Evolutionary conservation across 2,888 invertebrate genomes (phyloP), one percentile per base, ranked within the genome.

Genomic region (Hemistola chrysoprasaria): DNA sequence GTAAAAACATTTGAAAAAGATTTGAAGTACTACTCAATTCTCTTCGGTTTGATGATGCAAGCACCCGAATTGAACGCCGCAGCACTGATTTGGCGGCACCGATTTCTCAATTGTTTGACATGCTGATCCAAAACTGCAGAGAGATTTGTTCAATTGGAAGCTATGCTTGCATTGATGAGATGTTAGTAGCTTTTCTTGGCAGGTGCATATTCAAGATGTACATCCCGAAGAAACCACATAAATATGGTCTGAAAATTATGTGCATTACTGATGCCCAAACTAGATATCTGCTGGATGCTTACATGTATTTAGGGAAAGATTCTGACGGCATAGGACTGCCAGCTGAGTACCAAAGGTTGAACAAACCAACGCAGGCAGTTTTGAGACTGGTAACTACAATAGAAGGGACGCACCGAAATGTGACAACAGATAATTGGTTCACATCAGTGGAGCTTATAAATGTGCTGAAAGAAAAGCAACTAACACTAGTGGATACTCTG

Each of bases 11-110:
- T n/a, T n/a, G n/a, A n/a, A n/a, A n/a, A n/a, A 31, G 31, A 22
- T 31, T 31, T 36, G 36, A 31, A 31, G 31, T 9, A 11, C 21
- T 50, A 22, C 42, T 50, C 3, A 46, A 46, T 47, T 47, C 39
- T 31, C 46, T 53, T 35, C 49, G 47, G n/a, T 54, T 54, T 45
- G 50, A 54, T 44, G 53, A 51, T 45, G 45, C 45, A 3, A 44
- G 36, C 35, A 41, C 46, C 38, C 31, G 49, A 48, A 22, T 31
- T 34, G 42, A 42, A 45, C 38, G 50, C 31, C 43, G 41, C 16
- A 34, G 29, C 31, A 41, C 22, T 43, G 48, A 50, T 22, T 30
- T 23, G 31, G 50, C 47, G 39, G 44, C 50, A 39, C 41, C 46
- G 11, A 48, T 53, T 40, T 40, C 45, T 29, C 26, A 50, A 22